Evolutionary conservation across 2,113 vertebrate species (phyloP).

Genomic region (Hylia prasina): DNA sequence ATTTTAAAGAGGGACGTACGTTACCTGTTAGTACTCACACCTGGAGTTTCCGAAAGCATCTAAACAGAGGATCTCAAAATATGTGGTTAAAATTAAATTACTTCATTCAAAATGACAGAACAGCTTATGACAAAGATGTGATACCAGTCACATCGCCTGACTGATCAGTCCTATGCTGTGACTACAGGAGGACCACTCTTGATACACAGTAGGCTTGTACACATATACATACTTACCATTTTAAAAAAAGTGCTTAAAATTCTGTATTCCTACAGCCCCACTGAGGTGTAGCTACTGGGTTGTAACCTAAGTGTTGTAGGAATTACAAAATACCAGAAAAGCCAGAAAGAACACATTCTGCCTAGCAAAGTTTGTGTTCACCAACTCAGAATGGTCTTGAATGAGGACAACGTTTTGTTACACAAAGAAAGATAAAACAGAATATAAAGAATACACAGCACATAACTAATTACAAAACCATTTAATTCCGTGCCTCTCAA

Average conservation of each 20-base stretch:
- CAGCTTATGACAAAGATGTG: background rate
- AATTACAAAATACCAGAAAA: background rate
- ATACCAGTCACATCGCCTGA: background rate
- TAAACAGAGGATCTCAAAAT: slow-evolving; percentile 62
- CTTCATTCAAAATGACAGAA: slow-evolving; percentile 17
- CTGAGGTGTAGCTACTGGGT: background rate
- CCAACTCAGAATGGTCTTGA: background rate
- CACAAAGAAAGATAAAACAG: background rate
- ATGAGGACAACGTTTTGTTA: background rate
- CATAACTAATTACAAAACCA: background rate
- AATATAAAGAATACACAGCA: slow-evolving; percentile 3
- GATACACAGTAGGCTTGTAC: background rate
- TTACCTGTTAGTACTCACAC: slow-evolving; percentile 33
- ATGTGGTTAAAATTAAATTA: slow-evolving; percentile 2
- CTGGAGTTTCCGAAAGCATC: slow-evolving; percentile 38
- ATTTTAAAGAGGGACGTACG: background rate
- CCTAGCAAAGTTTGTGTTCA: background rate
- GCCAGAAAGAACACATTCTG: background rate
- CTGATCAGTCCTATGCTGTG: background rate
- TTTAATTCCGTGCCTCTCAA: background rate
- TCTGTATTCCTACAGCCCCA: background rate
- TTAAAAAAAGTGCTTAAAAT: background rate
- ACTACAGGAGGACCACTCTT: background rate
- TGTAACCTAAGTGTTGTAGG: background rate
- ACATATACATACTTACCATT: background rate